Evolutionary conservation across 1,140 invertebrate species (phyloP), one percentile per base, ranked within the genome.

Genomic region (Oryctes rhinoceros): DNA sequence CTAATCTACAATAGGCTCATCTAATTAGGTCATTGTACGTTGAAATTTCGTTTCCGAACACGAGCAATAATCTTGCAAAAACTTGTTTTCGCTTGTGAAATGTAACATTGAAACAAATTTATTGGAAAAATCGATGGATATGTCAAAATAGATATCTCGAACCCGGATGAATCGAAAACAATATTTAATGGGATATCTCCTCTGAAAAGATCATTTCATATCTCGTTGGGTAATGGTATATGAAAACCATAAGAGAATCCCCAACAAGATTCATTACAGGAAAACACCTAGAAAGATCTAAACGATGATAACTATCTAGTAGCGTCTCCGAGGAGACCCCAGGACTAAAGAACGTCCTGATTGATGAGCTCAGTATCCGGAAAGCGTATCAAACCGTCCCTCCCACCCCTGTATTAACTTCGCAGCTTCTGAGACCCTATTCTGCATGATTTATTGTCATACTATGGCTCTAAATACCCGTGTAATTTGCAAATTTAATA

Each of bases 401-500:
- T 80, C 77, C 80, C 20, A 30, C 30, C 82, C 81, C 80, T 85
- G 84, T 83, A 87, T 87, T 87, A 87, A 87, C 85, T 85, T 81
- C 78, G 71, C 39, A 78, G 79, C 65, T 65, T 62, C 80, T 35
- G 30, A 84, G 81, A 85, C 86, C 85, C 84, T 83, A 87, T 86
- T 86, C 80, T 84, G 83, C 81, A 84, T 86, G 85, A 87, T 87
- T 87, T 86, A 87, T 86, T 18, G 80, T 81, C 76, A 39, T 85
- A 84, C 81, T 86, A 86, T 86, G 84, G 84, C 85, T 85, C 82
- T 86, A 87, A 87, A 86, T 87, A 84, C 65, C 84, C 85, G 80
- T 86, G 86, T 87, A 86, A 87, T 87, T 87, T 83, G 83, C 84
- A 86, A 86, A 86, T 86, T 86, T 87, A 86, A 85, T 86, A 85